These are phyloP conservation scores for Panagrolaimus sp. DNA, from an alignment of 1,140 invertebrate genomes.

Conservation along the genomic window DNA sequence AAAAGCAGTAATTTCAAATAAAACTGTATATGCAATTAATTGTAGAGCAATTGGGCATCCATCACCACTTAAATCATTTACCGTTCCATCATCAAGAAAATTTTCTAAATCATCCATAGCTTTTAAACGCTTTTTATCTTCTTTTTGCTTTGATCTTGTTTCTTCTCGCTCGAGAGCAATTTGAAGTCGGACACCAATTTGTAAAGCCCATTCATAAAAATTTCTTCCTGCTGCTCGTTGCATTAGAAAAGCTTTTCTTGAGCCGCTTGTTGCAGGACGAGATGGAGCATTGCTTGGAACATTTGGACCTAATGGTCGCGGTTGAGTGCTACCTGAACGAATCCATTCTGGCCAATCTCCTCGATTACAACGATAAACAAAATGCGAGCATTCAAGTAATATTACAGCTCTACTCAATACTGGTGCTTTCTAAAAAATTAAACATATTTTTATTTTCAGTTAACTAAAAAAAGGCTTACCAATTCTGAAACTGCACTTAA, in stretches of 20 bases:
- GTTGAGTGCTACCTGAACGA: slow-evolving; percentile 64
- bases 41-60: slow-evolving; percentile 84
- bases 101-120: slow-evolving; percentile 82
- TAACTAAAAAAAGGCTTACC: slow-evolving; percentile 63
- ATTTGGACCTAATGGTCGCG: slow-evolving; percentile 13
- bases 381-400: slow-evolving; percentile 85
- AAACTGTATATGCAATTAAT: slow-evolving; percentile 80
- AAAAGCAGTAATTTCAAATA: slow-evolving; percentile 93
- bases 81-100: slow-evolving; percentile 79
- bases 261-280: slow-evolving; percentile 61
- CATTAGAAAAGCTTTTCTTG: slow-evolving; percentile 71
- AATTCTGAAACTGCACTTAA: slow-evolving; percentile 89
- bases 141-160: slow-evolving; percentile 55
- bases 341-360: slow-evolving; percentile 95
- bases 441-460: slow-evolving; percentile 10
- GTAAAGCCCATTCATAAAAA: slow-evolving; percentile 94
- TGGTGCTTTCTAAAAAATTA: slow-evolving; percentile 80
- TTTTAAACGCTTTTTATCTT: slow-evolving; percentile 67
- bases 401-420: slow-evolving; percentile 81
- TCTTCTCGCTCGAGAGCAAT: slow-evolving; percentile 61
- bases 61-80: slow-evolving; percentile 64
- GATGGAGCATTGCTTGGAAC: background rate
- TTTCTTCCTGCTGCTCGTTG: slow-evolving; percentile 86
- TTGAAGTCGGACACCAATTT: slow-evolving; percentile 79
- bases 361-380: slow-evolving; percentile 93